phyloP scores from a whole-genome alignment of 2,888 invertebrate genomes.

The Aspidiotus destructor region DNA sequence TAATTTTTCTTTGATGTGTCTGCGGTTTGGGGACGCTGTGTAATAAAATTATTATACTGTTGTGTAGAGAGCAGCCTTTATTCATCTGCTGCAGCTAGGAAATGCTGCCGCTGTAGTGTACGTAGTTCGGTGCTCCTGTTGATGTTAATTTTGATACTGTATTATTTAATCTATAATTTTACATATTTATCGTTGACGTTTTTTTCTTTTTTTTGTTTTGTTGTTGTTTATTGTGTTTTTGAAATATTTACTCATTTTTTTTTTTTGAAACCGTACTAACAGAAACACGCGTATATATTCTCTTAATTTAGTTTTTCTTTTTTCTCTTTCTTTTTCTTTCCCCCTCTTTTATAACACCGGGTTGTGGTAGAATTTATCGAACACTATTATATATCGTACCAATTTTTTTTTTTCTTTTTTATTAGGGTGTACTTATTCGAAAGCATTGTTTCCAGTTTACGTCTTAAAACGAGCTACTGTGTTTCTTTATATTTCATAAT shows the following conservation, averaged over 20 bases:
- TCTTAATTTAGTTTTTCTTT: constrained; percentile 14
- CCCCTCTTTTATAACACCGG: constrained; percentile 25
- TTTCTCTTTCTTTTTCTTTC: constrained; percentile 21
- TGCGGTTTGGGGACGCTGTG: constrained; percentile 32
- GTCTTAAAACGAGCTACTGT: constrained; percentile 24
- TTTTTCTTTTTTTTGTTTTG: constrained; percentile 26
- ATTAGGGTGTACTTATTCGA: background rate
- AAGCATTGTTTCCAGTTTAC: constrained; percentile 23
- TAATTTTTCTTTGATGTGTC: constrained; percentile 32
- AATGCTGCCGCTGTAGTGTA: constrained; percentile 31
- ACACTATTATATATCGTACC: constrained; percentile 24
- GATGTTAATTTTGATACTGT: constrained; percentile 28
- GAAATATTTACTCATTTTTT: constrained; percentile 9
- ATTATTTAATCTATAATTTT: constrained; percentile 23
- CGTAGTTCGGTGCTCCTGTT: constrained; percentile 33
- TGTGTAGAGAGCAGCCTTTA: constrained; percentile 31
- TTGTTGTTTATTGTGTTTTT: constrained; percentile 2
- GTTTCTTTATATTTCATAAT: constrained; percentile 15
- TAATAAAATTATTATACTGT: constrained; percentile 23
- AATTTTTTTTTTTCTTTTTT: constrained; percentile 15
- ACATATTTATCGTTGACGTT: constrained; percentile 30
- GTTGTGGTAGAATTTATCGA: constrained; percentile 24
- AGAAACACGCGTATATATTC: constrained; percentile 3
- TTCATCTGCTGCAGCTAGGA: constrained; percentile 31
- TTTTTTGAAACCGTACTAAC: constrained; percentile 31